These are phyloP conservation scores for Eupristina koningsbergeri DNA, from an alignment of 1,140 invertebrate species.

Conservation along the genomic window DNA sequence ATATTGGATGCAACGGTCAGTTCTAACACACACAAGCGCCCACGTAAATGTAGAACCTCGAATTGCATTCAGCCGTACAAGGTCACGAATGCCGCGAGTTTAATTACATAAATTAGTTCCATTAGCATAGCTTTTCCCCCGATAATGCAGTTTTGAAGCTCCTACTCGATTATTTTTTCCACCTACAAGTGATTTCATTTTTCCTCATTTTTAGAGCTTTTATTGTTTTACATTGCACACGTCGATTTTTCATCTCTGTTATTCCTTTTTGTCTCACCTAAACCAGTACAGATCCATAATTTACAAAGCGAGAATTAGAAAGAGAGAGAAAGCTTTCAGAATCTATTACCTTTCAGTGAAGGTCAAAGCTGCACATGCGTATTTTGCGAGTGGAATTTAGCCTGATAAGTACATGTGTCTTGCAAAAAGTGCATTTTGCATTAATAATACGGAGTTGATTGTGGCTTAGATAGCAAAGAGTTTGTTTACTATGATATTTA, in stretches of 20 bases:
- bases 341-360: slow-evolving; percentile 6
- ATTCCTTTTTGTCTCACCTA: not conserved
- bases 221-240: no score
- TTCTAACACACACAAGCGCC: slow-evolving; percentile 51
- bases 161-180: not conserved
- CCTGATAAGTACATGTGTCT: not conserved
- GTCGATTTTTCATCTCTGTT: not conserved
- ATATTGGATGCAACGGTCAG: slow-evolving; percentile 22
- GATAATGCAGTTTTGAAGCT: not conserved
- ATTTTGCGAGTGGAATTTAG: not conserved
- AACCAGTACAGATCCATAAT: not conserved
- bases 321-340: not conserved
- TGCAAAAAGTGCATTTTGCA: not conserved
- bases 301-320: not conserved
- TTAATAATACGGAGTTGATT: not conserved
- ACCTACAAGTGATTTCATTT: not conserved
- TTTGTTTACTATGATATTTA: not conserved
- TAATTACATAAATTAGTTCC: slow-evolving; percentile 69
- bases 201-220: not conserved
- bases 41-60: slow-evolving; percentile 45
- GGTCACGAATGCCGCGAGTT: slow-evolving; percentile 66
- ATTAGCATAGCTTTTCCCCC: not conserved
- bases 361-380: slow-evolving; percentile 14
- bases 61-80: slow-evolving; percentile 60
- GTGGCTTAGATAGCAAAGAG: not conserved